Evolutionary conservation across 2,888 invertebrate species (phyloP).

Genomic region (Acrocera orbiculus): DNA sequence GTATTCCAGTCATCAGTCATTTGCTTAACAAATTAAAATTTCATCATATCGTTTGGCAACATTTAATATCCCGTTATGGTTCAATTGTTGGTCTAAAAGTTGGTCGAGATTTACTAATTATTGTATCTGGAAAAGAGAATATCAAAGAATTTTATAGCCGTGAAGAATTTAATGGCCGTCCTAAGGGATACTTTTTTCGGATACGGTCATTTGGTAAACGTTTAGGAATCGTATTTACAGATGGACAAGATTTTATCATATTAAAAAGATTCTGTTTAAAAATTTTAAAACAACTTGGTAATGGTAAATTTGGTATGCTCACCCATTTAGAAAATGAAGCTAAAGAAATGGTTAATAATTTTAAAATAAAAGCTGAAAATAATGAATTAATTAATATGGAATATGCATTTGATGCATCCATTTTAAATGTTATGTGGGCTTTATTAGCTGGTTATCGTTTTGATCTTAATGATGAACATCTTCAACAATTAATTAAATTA

Average conservation of each 20-base stretch:
- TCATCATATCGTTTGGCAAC: constrained; percentile 42
- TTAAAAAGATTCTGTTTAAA: constrained; percentile 48
- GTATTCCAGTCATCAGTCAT: constrained; percentile 27
- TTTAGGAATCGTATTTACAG: constrained; percentile 49
- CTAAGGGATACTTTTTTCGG: constrained; percentile 50
- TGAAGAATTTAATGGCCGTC: constrained; percentile 51
- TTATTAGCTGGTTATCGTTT: constrained; percentile 46
- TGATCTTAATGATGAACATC: constrained; percentile 37
- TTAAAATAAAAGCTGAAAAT: constrained; percentile 21
- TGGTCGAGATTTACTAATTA: constrained; percentile 41
- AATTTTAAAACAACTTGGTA: constrained; percentile 44
- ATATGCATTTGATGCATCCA: constrained; percentile 39
- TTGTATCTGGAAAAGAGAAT: constrained; percentile 42
- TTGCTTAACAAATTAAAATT: constrained; percentile 24
- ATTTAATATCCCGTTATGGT: constrained; percentile 41
- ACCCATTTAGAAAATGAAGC: constrained; percentile 41
- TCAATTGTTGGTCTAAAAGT: constrained; percentile 47
- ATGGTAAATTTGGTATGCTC: constrained; percentile 37
- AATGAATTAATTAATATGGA: constrained; percentile 33
- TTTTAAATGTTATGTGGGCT: constrained; percentile 51
- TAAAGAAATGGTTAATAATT: constrained; percentile 33
- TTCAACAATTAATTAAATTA: constrained; percentile 37
- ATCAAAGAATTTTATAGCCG: constrained; percentile 41
- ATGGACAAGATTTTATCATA: constrained; percentile 46
- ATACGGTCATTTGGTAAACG: constrained; percentile 47